A percentile compares a stretch with the other conserved stretches of the same genome.
These are phyloP conservation scores for Conomelus anceps DNA, from an alignment of 2,888 invertebrate genomes.

Conservation along the genomic window DNA sequence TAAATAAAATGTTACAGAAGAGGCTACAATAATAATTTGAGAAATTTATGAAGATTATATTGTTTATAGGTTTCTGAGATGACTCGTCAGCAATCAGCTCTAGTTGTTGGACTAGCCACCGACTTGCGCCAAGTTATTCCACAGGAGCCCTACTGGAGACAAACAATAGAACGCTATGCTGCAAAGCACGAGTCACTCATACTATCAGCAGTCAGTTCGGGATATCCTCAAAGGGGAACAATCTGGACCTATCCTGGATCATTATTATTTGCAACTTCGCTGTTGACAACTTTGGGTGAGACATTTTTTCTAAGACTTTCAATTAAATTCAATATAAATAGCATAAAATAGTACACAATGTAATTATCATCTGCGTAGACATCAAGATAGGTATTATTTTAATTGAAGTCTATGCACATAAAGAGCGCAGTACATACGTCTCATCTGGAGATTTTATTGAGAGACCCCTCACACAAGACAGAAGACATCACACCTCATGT, in stretches of 20 bases:
- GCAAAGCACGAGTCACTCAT: conserved; percentile 52
- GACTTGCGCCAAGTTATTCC: conserved; percentile 55
- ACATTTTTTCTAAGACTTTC: neutral
- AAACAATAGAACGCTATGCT: conserved; percentile 51
- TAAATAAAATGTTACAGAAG: neutral
- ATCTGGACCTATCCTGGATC: conserved; percentile 65
- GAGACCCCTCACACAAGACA: too few species aligned
- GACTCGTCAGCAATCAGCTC: conserved; percentile 47
- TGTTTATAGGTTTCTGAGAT: conserved; percentile 44
- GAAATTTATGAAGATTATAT: neutral
- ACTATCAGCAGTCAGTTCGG: conserved; percentile 49
- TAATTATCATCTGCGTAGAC: too few species aligned
- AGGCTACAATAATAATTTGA: neutral
- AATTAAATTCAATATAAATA: neutral
- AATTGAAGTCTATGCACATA: too few species aligned
- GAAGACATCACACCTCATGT: too few species aligned
- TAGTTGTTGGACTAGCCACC: conserved; percentile 56
- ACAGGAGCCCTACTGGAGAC: conserved; percentile 53
- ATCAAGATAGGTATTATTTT: too few species aligned
- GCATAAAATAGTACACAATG: neutral
- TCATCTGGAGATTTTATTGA: too few species aligned
- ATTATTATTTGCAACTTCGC: conserved; percentile 59
- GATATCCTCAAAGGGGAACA: conserved; percentile 48
- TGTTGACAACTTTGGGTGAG: conserved; percentile 61
- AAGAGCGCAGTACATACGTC: too few species aligned